Base-by-base conservation (phyloP, 2,797 vertebrate species). In the Erethizon dorsatum region DNA sequence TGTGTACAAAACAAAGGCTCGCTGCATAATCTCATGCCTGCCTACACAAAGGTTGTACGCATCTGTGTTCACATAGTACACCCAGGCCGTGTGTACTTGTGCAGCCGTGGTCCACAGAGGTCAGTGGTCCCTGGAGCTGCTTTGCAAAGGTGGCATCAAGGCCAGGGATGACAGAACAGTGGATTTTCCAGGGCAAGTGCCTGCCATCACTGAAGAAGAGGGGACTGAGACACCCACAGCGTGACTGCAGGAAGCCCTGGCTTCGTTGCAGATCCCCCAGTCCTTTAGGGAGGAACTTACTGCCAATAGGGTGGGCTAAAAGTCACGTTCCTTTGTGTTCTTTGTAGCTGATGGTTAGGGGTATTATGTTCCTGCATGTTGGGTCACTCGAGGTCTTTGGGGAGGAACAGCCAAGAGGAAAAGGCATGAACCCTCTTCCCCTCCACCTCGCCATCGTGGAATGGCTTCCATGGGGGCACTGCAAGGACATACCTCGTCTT, bases 171-270 rank as follows among this genome's bases (percentile, higher is more conserved):
- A 12, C 8, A 41, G 52, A 69, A 11, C 2, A 0, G 37, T 3
- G 31, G 75, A 1, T 41, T 6, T 47, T 2, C 1, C 8, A 2
- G 28, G 6, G 22, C 2, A 4, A 24, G 33, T 6, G 5, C 57
- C 54, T 56, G 50, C 26, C 1, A 14, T 3, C 8, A 52, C 45
- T 0, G 31, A 6, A 28, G 77, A 50, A 4, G 3, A 57, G 63
- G 12, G 12, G 17, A 5, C 9, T 11, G 56, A 4, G 14, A 15
- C 1, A 12, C 13, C 5, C 20, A 0, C 22, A 61, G 2, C 2
- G 7, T 18, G 41, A 5, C 1, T 31, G 33, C 28, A 24, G 31
- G 82, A 28, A 45, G 31, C 33, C 6, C 75, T 54, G 1, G 3
- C 20, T 33, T 5, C 24, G 3, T 37, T 7, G 37, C 15, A 52